phyloP scores from a whole-genome alignment of 1,140 invertebrate genomes.

The Steinernema khuongi region DNA sequence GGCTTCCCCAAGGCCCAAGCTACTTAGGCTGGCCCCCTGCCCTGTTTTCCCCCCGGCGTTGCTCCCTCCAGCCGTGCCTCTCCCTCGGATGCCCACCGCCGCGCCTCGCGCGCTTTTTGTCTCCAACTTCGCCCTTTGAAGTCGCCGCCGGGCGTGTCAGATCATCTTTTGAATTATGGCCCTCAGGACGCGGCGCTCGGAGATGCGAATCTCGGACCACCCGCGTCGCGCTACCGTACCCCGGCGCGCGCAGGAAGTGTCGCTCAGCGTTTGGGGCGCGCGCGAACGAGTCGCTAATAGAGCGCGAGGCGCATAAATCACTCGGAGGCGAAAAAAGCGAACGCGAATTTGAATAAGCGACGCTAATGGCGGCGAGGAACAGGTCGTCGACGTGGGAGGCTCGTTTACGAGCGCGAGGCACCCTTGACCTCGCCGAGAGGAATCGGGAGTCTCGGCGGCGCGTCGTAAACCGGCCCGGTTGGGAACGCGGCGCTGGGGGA shows the following conservation, averaged over 20 bases:
- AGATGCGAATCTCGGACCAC: constrained; percentile 11
- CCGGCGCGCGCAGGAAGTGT: constrained; percentile 6
- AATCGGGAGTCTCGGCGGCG: too few species aligned
- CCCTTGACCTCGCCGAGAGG: too few species aligned
- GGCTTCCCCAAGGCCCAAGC: too few species aligned
- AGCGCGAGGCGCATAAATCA: constrained; percentile 12
- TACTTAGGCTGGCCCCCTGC: background rate
- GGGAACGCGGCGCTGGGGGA: too few species aligned
- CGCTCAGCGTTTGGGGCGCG: background rate
- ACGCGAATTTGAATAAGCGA: constrained; percentile 4
- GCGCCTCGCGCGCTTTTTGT: constrained; percentile 9
- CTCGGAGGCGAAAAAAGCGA: background rate
- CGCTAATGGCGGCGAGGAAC: too few species aligned
- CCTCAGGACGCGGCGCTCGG: background rate
- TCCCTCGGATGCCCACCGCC: background rate
- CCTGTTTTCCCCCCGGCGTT: background rate
- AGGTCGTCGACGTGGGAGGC: too few species aligned
- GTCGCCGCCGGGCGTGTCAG: background rate
- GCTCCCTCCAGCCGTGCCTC: background rate
- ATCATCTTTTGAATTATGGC: constrained; percentile 12
- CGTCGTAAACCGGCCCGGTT: too few species aligned
- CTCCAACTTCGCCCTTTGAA: background rate
- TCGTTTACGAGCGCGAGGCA: too few species aligned
- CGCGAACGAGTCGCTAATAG: background rate
- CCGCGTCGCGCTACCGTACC: background rate